Base-by-base conservation (phyloP, 2,113 vertebrate species). In the western clawed frog (Xenopus tropicalis) region DNA sequence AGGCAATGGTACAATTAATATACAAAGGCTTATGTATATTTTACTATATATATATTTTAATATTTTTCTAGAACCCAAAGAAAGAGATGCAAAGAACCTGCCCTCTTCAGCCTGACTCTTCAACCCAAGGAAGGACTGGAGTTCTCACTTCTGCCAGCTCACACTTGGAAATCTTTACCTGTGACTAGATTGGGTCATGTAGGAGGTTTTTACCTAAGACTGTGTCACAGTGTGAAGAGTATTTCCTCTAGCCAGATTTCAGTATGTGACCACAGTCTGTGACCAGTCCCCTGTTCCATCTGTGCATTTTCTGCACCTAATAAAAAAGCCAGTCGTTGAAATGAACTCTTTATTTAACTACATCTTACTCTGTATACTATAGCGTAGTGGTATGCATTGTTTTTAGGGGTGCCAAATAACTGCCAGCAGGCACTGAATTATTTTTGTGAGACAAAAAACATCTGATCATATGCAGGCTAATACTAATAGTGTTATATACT, bases 231-330 rank as follows among this genome's bases (percentile, higher is more conserved):
- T 68, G n/a, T 58, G 21, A 67, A 54, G 71, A 22, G 63, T 66
- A 23, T 65, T 59, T 57, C 22, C 48, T 48, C 44, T 67, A 42
- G 19, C 52, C 9, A n/a, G 16, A 23, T 23, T 21, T 22, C 29
- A 37, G 29, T 37, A 9, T 37, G 29, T 37, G 29, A 37, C 29
- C 46, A 48, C 57, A 23, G 22, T 22, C 57, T 59, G 57, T 59
- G 57, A 24, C 57, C 19, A n/a, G 19, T n/a, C 52, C 52, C 19
- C 16, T 54, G 14, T 54, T 8, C 52, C 52, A 54, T 48, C 17
- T 74, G 72, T 74, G 72, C 72, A 74, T 74, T 68, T 61, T 68
- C 64, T 48, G 44, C 72, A 74, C 72, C 22, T 58, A 74, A 74
- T 68, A 74, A 68, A 68, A 37, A 52, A 23, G 22, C 14, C 24